Percentiles rank a stretch among this genome's conserved stretches.
phyloP scores from a whole-genome alignment of 2,888 invertebrate species.

The Noctua pronuba region DNA sequence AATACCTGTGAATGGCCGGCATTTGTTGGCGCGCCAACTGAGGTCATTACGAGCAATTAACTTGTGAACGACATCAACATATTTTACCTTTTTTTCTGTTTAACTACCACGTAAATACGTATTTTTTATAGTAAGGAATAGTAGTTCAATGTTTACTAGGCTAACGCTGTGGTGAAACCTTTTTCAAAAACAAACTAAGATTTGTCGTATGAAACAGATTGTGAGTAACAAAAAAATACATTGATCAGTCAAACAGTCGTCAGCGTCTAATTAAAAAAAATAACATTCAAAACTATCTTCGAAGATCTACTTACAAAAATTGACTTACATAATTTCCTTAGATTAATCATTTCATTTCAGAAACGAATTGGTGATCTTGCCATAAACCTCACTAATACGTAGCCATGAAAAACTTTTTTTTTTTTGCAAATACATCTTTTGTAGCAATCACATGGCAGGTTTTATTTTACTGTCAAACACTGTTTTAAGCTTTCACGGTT shows the following conservation, averaged over 20 bases:
- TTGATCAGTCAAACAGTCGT: background rate
- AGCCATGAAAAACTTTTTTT: background rate
- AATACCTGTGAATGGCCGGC: slow-evolving; percentile 26
- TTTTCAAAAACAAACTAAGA: background rate
- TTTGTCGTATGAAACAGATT: background rate
- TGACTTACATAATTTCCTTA: background rate
- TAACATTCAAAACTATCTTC: background rate
- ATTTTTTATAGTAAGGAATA: background rate
- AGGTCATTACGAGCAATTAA: slow-evolving; percentile 54
- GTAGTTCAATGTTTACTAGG: background rate
- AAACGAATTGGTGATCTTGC: background rate
- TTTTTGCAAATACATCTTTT: background rate
- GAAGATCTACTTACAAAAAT: background rate
- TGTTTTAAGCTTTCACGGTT: too few species aligned
- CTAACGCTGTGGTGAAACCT: background rate
- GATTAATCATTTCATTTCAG: background rate
- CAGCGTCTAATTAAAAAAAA: background rate
- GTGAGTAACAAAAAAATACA: background rate
- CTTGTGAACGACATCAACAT: slow-evolving; percentile 47
- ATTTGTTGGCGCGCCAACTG: slow-evolving; percentile 38
- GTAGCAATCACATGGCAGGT: accelerated
- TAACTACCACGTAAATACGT: background rate
- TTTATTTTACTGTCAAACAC: background rate
- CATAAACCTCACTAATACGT: background rate
- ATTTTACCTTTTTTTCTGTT: slow-evolving; percentile 26